These are phyloP conservation scores for Scomber scombrus DNA, from an alignment of 2,113 vertebrate genomes.

Conservation along the genomic window DNA sequence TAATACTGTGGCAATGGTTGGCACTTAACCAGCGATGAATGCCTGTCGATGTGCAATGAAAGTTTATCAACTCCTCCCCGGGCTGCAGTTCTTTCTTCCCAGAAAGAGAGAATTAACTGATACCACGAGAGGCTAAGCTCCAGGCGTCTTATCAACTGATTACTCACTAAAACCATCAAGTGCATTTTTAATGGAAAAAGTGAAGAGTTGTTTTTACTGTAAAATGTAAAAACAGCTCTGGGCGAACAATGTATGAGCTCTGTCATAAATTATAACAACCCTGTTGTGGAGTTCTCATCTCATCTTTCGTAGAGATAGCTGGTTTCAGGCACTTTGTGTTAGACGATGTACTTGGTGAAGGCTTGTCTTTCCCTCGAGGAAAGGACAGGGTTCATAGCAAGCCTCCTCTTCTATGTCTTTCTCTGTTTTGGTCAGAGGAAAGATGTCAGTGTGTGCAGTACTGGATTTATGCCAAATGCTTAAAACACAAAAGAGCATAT, in stretches of 20 bases:
- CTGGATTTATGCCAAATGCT: background rate
- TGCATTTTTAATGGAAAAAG: slow-evolving; percentile 63
- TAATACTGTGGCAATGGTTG: slow-evolving; percentile 57
- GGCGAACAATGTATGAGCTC: slow-evolving; percentile 29
- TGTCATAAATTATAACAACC: slow-evolving; percentile 55
- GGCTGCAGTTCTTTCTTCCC: slow-evolving; percentile 28
- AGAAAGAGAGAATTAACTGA: slow-evolving; percentile 61
- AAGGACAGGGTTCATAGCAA: background rate
- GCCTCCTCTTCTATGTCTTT: background rate
- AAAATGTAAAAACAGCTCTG: slow-evolving; percentile 53
- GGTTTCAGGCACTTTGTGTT: slow-evolving; percentile 38
- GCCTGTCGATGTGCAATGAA: slow-evolving; percentile 55
- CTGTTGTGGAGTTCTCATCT: slow-evolving; percentile 44
- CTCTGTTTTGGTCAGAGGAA: slow-evolving; percentile 4
- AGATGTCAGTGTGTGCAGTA: background rate
- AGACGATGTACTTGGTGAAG: background rate
- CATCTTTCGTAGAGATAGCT: slow-evolving; percentile 27
- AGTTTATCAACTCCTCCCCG: slow-evolving; percentile 64
- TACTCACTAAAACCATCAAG: slow-evolving; percentile 61
- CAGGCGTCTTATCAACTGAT: slow-evolving; percentile 67
- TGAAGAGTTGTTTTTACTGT: slow-evolving; percentile 34
- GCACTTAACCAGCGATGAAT: slow-evolving; percentile 62
- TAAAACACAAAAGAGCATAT: background rate
- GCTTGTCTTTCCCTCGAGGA: slow-evolving; percentile 51
- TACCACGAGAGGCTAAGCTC: slow-evolving; percentile 44